A percentile compares a stretch with the other conserved stretches of the same genome.
phyloP scores from a whole-genome alignment of 1,140 invertebrate genomes.

The Leptoteleia sp. region DNA sequence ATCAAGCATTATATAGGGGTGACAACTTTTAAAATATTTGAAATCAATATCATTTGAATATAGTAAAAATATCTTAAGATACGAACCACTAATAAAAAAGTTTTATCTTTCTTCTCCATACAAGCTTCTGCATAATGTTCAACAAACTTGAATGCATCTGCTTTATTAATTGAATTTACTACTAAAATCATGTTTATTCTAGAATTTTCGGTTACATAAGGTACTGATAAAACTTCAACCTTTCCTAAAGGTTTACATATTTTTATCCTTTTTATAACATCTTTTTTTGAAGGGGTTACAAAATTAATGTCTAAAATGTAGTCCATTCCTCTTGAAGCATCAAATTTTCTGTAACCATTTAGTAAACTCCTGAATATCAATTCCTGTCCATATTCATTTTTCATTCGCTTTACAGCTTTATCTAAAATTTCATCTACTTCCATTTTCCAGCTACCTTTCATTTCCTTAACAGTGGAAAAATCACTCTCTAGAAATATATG shows the following conservation, averaged over 20 bases:
- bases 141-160: constrained; percentile 84
- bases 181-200: constrained; percentile 89
- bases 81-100: constrained; percentile 86
- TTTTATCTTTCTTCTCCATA: constrained; percentile 89
- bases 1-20: too few relatives aligned
- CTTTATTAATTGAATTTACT: constrained; percentile 81
- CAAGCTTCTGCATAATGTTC: constrained; percentile 86
- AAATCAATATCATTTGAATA: too few relatives aligned
- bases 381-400: constrained; percentile 81
- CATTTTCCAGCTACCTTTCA: constrained; percentile 83
- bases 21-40: too few relatives aligned
- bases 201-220: constrained; percentile 95
- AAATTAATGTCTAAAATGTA: constrained; percentile 91
- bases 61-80: background rate
- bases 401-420: constrained; percentile 82
- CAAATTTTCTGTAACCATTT: constrained; percentile 92
- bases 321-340: constrained; percentile 93
- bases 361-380: constrained; percentile 84
- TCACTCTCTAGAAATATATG: constrained; percentile 89
- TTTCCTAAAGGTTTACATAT: constrained; percentile 90
- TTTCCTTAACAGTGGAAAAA: constrained; percentile 82
- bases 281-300: constrained; percentile 72
- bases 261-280: constrained; percentile 83
- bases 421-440: constrained; percentile 87
- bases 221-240: constrained; percentile 91